Evolutionary conservation across 2,888 invertebrate genomes (phyloP).

Genomic region (Diachrysia chrysitis): DNA sequence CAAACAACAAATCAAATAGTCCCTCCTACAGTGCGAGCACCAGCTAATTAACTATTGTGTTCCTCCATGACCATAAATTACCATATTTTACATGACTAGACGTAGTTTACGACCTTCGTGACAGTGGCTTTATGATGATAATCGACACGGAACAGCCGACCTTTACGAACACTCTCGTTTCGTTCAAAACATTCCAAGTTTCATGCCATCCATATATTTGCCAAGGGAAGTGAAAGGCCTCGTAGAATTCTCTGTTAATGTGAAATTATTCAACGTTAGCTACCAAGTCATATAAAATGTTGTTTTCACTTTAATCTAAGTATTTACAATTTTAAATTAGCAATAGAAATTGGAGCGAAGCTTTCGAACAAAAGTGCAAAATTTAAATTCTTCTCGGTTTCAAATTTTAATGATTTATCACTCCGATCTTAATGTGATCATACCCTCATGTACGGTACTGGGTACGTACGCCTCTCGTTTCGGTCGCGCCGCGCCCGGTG

Average conservation of each 20-base stretch:
- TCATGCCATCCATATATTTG: constrained; percentile 23
- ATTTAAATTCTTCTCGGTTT: not conserved
- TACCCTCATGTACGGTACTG: constrained; percentile 15
- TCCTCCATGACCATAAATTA: constrained; percentile 27
- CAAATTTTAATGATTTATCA: not conserved
- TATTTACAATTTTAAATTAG: constrained; percentile 2
- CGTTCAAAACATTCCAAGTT: constrained; percentile 21
- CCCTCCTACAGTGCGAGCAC: constrained; percentile 26
- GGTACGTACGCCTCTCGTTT: constrained; percentile 31
- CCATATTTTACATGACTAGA: constrained; percentile 42
- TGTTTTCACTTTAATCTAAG: not conserved
- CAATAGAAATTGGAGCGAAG: not conserved
- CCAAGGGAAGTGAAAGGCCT: constrained; percentile 44
- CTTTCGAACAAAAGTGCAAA: constrained; percentile 2
- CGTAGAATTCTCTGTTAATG: constrained; percentile 29
- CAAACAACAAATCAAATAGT: constrained; percentile 29
- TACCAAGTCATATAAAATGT: not conserved
- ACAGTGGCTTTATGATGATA: constrained; percentile 39
- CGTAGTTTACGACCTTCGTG: constrained; percentile 48
- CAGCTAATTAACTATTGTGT: constrained; percentile 48
- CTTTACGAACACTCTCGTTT: constrained; percentile 45
- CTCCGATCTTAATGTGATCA: constrained; percentile 6
- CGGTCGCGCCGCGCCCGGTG: constrained; percentile 63
- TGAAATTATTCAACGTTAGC: constrained; percentile 14
- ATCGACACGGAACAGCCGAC: constrained; percentile 42